Conservation (phyloP, 2,113 vertebrate genomes). For the Cephalopterus ornatus region DNA sequence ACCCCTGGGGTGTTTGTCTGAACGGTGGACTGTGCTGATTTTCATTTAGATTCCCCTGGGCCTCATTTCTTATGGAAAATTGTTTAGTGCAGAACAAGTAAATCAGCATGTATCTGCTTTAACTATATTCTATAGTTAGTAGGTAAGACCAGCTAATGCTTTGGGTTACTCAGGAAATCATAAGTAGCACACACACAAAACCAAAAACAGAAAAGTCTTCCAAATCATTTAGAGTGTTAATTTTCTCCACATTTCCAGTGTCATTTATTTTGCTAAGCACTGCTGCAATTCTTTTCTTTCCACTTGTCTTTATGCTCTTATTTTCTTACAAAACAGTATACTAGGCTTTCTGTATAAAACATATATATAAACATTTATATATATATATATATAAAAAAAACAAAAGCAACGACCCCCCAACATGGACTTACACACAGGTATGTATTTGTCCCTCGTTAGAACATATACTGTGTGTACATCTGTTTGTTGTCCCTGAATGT, state of each 20-base stretch:
- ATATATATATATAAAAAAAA: slow-evolving; percentile 4
- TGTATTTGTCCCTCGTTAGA: background rate
- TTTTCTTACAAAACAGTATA: slow-evolving; percentile 59
- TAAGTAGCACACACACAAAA: slow-evolving; percentile 11
- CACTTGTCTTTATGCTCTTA: background rate
- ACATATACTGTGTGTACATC: background rate
- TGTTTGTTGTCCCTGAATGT: slow-evolving; percentile 16
- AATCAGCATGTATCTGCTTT: background rate
- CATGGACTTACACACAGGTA: background rate
- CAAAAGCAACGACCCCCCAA: slow-evolving; percentile 3
- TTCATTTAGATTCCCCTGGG: background rate
- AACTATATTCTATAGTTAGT: slow-evolving; percentile 34
- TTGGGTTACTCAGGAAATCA: slow-evolving; percentile 30
- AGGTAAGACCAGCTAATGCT: slow-evolving; percentile 35
- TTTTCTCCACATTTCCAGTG: slow-evolving; percentile 17
- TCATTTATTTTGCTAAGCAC: slow-evolving; percentile 10
- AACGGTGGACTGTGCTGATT: background rate
- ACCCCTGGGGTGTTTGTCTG: background rate
- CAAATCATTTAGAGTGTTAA: background rate
- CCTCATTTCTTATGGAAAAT: background rate
- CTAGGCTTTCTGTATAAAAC: slow-evolving; percentile 61
- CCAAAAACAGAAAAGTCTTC: slow-evolving; percentile 6
- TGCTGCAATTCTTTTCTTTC: slow-evolving; percentile 1
- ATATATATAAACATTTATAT: slow-evolving; percentile 55
- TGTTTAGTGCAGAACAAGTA: background rate